A percentile compares a stretch with the other conserved stretches of the same genome.
These are phyloP conservation scores for Adoxophyes honmai DNA, from an alignment of 1,140 invertebrate genomes.

Conservation along the genomic window DNA sequence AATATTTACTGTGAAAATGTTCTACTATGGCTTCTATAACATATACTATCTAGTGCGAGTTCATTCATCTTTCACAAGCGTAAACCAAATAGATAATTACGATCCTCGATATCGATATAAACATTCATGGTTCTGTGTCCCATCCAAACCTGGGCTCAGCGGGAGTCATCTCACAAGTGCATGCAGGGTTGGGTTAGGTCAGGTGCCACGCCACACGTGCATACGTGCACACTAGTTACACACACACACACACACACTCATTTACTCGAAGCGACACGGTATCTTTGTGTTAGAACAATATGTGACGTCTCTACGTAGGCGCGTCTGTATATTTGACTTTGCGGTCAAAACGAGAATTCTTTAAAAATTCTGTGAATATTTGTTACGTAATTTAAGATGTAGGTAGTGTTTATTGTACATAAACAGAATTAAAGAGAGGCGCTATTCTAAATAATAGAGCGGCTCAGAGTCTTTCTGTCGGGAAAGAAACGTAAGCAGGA, in stretches of 20 bases:
- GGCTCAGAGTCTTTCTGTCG: no score
- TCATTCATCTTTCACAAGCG: no score
- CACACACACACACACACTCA: slow-evolving; percentile 2
- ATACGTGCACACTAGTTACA: slow-evolving; percentile 26
- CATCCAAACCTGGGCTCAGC: slow-evolving; percentile 34
- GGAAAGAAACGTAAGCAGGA: no score
- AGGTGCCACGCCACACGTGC: slow-evolving; percentile 60
- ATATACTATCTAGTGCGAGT: no score
- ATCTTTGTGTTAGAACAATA: slow-evolving; percentile 5
- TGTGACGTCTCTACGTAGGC: background rate
- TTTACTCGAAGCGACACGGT: background rate
- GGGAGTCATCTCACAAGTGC: slow-evolving; percentile 60
- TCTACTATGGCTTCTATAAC: no score
- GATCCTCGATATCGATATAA: slow-evolving; percentile 24
- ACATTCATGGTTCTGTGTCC: background rate
- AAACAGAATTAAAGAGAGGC: no score
- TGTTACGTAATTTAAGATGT: no score
- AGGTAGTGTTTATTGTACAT: no score
- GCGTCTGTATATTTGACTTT: slow-evolving; percentile 3
- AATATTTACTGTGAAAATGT: no score
- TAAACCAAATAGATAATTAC: no score
- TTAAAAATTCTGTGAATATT: no score
- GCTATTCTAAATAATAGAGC: no score
- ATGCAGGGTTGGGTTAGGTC: slow-evolving; percentile 68
- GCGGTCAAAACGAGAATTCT: slow-evolving; percentile 2